Evolutionary conservation across 2,113 vertebrate genomes (phyloP).

Genomic region (Atlantisia rogersi): DNA sequence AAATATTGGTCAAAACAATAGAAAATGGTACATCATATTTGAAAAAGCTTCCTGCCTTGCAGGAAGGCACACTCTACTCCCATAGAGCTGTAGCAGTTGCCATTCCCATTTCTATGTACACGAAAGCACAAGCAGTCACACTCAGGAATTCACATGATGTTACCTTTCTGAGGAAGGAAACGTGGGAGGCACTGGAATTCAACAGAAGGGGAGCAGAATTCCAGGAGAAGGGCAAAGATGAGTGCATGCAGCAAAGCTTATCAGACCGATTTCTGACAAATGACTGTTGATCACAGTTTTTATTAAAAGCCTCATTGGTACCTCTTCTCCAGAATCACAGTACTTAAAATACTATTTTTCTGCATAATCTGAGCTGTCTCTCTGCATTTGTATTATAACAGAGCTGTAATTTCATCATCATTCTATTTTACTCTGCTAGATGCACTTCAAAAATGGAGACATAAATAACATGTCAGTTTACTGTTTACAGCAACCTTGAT

Average conservation of each 20-base stretch:
- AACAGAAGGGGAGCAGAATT: background rate
- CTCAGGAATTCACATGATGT: background rate
- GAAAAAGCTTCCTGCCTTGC: background rate
- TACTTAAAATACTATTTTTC: background rate
- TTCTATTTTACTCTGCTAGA: background rate
- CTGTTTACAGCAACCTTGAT: background rate
- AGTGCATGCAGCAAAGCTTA: background rate
- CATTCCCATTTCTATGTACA: background rate
- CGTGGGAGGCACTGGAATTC: background rate
- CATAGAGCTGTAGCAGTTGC: background rate
- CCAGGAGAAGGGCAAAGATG: background rate
- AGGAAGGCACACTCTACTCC: background rate
- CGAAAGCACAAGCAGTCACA: background rate
- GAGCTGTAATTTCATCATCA: background rate
- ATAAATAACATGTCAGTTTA: background rate
- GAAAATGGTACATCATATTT: accelerated
- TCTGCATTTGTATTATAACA: background rate
- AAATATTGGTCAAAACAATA: slow-evolving; percentile 35
- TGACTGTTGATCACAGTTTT: background rate
- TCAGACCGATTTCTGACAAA: background rate
- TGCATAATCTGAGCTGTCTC: background rate
- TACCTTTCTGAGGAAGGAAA: background rate
- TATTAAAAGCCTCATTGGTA: background rate
- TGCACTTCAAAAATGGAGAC: background rate
- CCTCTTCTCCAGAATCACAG: background rate